phyloP scores from a whole-genome alignment of 2,888 invertebrate genomes.

The Drosophila histrio region DNA sequence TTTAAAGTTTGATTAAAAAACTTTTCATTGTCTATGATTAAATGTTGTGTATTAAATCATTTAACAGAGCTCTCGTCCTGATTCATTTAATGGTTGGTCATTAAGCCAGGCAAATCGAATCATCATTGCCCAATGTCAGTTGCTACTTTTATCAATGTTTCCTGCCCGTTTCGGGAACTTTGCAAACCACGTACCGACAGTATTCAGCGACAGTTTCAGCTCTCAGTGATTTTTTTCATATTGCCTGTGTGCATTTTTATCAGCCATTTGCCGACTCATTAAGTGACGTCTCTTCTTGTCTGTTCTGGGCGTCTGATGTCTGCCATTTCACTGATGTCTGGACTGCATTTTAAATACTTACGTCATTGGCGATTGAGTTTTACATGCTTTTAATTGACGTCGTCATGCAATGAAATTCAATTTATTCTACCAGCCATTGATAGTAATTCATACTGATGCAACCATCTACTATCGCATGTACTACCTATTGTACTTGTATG shows the following conservation, averaged over 20 bases:
- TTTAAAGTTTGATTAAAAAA: slow-evolving; percentile 66
- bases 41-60: slow-evolving; percentile 45
- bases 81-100: slow-evolving; percentile 57
- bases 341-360: slow-evolving; percentile 59
- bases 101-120: slow-evolving; percentile 56
- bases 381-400: slow-evolving; percentile 83
- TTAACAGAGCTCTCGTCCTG: slow-evolving; percentile 21
- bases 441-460: slow-evolving; percentile 72
- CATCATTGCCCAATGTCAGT: slow-evolving; percentile 59
- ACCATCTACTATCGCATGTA: slow-evolving; percentile 14
- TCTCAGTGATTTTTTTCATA: slow-evolving; percentile 65
- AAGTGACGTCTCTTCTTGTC: slow-evolving; percentile 42
- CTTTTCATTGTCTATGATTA: slow-evolving; percentile 40
- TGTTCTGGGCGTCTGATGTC: slow-evolving; percentile 7
- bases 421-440: slow-evolving; percentile 76
- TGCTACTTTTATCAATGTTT: slow-evolving; percentile 73
- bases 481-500: slow-evolving; percentile 1
- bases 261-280: slow-evolving; percentile 81
- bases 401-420: slow-evolving; percentile 82
- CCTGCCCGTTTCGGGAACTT: slow-evolving; percentile 66
- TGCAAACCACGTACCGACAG: slow-evolving; percentile 54
- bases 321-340: slow-evolving; percentile 40
- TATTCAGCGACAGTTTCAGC: slow-evolving; percentile 41
- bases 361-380: slow-evolving; percentile 81
- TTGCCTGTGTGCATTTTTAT: slow-evolving; percentile 72